These are phyloP conservation scores for Pseudomyrmex concolor DNA, from an alignment of 1,140 invertebrate genomes.

Conservation along the genomic window DNA sequence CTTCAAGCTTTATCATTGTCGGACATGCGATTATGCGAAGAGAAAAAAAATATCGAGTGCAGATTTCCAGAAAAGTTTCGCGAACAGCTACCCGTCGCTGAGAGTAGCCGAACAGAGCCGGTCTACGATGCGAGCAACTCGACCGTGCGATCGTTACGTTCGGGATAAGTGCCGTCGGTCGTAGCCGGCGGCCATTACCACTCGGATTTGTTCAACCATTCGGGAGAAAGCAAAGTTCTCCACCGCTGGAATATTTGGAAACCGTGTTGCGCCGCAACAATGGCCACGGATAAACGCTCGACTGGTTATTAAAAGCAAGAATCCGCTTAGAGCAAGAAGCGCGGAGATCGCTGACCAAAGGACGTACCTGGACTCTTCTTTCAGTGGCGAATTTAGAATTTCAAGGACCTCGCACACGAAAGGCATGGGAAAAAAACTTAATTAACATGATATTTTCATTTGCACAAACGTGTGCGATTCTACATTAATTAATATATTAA, in stretches of 20 bases:
- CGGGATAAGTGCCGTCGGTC: conserved; percentile 49
- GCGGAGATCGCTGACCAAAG: conserved; percentile 39
- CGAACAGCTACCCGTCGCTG: no score
- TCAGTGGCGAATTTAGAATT: conserved; percentile 8
- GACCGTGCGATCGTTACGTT: conserved; percentile 26
- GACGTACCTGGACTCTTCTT: conserved; percentile 50
- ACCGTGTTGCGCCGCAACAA: conserved; percentile 61
- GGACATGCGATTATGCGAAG: not conserved
- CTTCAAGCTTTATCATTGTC: not conserved
- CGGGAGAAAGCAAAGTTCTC: conserved; percentile 44
- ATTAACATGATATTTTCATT: not conserved
- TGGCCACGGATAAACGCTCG: conserved; percentile 55
- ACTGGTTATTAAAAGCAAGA: conserved; percentile 64
- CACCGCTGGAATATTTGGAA: conserved; percentile 65
- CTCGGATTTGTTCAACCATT: conserved; percentile 47
- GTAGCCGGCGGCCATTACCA: conserved; percentile 57
- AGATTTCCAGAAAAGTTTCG: conserved; percentile 7
- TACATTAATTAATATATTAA: no score
- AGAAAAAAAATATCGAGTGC: not conserved
- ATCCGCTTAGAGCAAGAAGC: conserved; percentile 67
- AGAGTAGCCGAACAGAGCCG: not conserved
- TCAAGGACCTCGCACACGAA: not conserved
- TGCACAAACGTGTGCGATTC: no score
- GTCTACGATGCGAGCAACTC: conserved; percentile 1
- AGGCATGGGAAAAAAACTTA: not conserved